Conservation (phyloP, 2,888 invertebrate species). For the Parnassius smintheus region DNA sequence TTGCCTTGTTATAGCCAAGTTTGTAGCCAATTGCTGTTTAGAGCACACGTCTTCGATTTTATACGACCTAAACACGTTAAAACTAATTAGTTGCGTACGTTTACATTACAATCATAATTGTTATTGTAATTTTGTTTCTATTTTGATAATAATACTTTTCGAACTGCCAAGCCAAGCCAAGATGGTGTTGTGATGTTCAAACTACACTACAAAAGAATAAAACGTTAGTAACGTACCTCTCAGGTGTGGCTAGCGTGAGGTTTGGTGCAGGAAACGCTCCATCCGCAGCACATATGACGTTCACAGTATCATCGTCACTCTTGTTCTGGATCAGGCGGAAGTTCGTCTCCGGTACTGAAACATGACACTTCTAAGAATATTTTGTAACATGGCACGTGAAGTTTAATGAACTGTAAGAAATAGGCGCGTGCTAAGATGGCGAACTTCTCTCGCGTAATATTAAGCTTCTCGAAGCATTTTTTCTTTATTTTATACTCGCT, state of each 20-base stretch:
- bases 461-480: too few relatives aligned
- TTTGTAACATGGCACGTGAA: conserved; percentile 24
- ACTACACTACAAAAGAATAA: too few relatives aligned
- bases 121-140: not conserved
- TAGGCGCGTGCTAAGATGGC: conserved; percentile 14
- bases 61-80: conserved; percentile 22
- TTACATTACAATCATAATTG: not conserved
- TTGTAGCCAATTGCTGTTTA: conserved; percentile 22
- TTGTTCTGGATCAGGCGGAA: too few relatives aligned
- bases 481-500: too few relatives aligned
- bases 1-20: too few relatives aligned
- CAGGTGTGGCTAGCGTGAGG: conserved; percentile 71
- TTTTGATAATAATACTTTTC: not conserved
- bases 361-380: conserved; percentile 34
- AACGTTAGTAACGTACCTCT: too few relatives aligned
- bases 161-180: conserved; percentile 38
- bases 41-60: conserved; percentile 20
- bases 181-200: too few relatives aligned
- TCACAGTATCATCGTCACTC: too few relatives aligned
- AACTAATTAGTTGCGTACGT: too few relatives aligned
- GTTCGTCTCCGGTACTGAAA: too few relatives aligned
- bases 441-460: too few relatives aligned
- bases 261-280: conserved; percentile 81
- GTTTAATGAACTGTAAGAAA: conserved; percentile 31
- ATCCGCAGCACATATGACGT: conserved; percentile 41